phyloP scores from a whole-genome alignment of 2,797 vertebrate genomes.

The Muscicapa striata region DNA sequence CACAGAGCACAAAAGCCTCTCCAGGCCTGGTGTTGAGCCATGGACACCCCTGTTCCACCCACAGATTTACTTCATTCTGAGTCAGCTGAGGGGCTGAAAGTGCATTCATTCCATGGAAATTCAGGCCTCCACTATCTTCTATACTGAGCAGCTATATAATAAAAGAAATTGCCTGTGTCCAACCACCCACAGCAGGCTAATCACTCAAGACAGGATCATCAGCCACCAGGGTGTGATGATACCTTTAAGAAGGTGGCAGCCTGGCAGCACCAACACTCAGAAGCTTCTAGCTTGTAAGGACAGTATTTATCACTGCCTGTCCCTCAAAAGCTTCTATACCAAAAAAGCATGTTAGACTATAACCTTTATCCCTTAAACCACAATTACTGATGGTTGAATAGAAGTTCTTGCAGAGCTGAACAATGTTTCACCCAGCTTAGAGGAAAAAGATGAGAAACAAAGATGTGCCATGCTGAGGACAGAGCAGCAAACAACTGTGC shows the following conservation, averaged over 20 bases:
- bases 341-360: neutral
- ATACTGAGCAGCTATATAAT: neutral
- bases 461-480: neutral
- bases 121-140: neutral
- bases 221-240: neutral
- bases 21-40: neutral
- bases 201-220: neutral
- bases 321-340: neutral
- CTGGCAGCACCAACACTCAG: neutral
- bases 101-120: neutral
- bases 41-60: accelerated
- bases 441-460: neutral
- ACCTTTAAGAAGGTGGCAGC: neutral
- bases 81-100: neutral
- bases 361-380: neutral
- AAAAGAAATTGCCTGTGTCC: neutral
- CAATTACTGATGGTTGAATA: neutral
- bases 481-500: neutral
- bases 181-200: neutral
- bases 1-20: neutral
- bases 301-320: neutral
- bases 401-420: neutral
- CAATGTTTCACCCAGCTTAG: neutral
- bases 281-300: neutral
- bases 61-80: neutral